Percentiles rank a stretch among this genome's conserved stretches.
Evolutionary conservation across 2,113 vertebrate genomes (phyloP).

Genomic region (Notothenia rossii): DNA sequence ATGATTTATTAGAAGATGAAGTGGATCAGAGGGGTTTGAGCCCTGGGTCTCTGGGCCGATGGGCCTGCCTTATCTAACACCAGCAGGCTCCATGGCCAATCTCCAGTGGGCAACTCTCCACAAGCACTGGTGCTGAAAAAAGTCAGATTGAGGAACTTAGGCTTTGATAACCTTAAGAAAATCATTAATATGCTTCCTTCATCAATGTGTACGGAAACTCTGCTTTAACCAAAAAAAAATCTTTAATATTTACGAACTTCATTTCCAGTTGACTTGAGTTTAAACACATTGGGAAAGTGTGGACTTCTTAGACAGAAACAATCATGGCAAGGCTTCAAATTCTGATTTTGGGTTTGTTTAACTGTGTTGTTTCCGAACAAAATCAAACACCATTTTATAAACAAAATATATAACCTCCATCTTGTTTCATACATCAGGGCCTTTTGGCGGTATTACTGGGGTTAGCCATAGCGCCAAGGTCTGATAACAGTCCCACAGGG

Average conservation of each 20-base stretch:
- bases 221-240: neutral
- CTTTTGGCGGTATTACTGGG: conserved; percentile 25
- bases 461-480: conserved; percentile 32
- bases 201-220: neutral
- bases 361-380: too few relatives aligned
- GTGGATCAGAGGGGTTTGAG: conserved; percentile 68
- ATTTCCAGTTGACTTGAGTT: too few relatives aligned
- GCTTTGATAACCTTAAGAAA: conserved; percentile 21
- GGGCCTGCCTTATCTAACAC: conserved; percentile 73
- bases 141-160: conserved; percentile 47
- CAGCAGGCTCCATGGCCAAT: conserved; percentile 73
- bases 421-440: conserved; percentile 7
- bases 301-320: neutral
- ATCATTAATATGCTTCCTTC: neutral
- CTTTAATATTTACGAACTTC: too few relatives aligned
- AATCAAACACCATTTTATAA: neutral
- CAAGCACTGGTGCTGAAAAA: conserved; percentile 54
- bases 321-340: neutral
- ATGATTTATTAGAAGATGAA: conserved; percentile 77
- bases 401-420: conserved; percentile 29
- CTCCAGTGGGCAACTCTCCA: conserved; percentile 66
- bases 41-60: conserved; percentile 63
- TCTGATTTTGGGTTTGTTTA: neutral
- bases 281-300: too few relatives aligned
- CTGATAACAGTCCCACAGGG: conserved; percentile 17